These are phyloP conservation scores for Heloderma charlesbogerti DNA, from an alignment of 2,113 vertebrate genomes.

Conservation along the genomic window DNA sequence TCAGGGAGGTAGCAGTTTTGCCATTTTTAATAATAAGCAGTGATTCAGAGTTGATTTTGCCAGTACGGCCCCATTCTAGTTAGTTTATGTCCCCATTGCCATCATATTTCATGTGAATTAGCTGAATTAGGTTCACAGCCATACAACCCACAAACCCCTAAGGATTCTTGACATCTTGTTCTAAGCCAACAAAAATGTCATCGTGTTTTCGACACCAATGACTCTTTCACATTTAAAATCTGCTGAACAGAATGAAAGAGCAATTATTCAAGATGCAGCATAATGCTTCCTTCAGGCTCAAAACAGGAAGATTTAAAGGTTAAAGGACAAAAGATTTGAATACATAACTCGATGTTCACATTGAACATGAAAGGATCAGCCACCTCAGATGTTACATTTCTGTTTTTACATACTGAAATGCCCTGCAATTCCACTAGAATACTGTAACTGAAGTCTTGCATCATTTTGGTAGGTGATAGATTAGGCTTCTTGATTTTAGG, in stretches of 20 bases:
- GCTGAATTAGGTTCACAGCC: neutral
- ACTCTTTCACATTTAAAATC: slow-evolving; percentile 30
- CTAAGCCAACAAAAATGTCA: neutral
- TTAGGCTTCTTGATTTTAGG: neutral
- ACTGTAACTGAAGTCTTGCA: neutral
- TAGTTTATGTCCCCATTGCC: neutral
- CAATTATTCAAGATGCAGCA: slow-evolving; percentile 3
- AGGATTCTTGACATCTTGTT: neutral
- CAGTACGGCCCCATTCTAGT: neutral
- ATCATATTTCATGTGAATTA: neutral
- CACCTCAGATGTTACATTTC: neutral
- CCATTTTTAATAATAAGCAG: neutral
- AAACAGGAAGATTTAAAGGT: slow-evolving; percentile 1
- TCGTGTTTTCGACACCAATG: slow-evolving; percentile 11
- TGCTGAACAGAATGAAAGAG: neutral
- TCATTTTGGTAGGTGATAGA: neutral
- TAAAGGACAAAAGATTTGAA: slow-evolving; percentile 35
- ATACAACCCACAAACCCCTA: neutral
- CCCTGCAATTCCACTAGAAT: neutral
- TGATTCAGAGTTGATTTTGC: neutral
- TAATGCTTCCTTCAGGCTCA: slow-evolving; percentile 9
- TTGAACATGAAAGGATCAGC: slow-evolving; percentile 13
- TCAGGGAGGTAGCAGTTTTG: neutral
- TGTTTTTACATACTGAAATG: neutral
- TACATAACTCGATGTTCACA: slow-evolving; percentile 21